A percentile compares a stretch with the other conserved stretches of the same genome.
Evolutionary conservation across 2,888 invertebrate genomes (phyloP).

Genomic region (Toxonevra muliebris): DNA sequence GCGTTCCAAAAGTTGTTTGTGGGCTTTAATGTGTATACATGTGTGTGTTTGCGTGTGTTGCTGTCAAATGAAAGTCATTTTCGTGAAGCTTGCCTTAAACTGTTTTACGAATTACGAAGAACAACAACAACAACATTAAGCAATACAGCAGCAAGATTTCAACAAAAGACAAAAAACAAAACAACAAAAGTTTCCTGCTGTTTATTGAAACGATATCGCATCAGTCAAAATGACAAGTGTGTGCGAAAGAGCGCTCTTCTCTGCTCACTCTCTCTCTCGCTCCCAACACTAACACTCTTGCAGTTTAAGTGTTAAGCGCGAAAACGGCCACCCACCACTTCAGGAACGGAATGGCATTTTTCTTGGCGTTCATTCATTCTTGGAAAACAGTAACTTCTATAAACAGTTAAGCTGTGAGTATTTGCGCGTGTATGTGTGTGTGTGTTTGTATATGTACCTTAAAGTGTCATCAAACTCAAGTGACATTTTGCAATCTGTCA

Average conservation of each 20-base stretch:
- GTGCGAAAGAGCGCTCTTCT: not conserved
- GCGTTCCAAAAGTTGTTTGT: not conserved
- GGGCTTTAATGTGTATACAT: not conserved
- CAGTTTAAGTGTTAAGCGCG: too few relatives aligned
- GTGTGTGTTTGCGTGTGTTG: not conserved
- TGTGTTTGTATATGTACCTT: too few relatives aligned
- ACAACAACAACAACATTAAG: conserved; percentile 14
- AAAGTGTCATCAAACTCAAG: conserved; percentile 34
- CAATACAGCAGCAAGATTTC: not conserved
- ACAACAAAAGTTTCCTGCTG: conserved; percentile 35
- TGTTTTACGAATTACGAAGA: not conserved
- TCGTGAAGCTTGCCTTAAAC: conserved; percentile 13
- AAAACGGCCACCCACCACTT: conserved; percentile 4
- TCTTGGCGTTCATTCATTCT: conserved; percentile 1
- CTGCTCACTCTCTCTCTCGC: too few relatives aligned
- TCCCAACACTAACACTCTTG: not conserved
- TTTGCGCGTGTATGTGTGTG: not conserved
- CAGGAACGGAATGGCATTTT: not conserved
- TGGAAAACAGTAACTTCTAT: not conserved
- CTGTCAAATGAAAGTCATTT: conserved; percentile 45
- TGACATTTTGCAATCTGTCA: conserved; percentile 37
- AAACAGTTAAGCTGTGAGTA: not conserved
- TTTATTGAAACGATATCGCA: conserved; percentile 41
- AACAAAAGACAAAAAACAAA: not conserved
- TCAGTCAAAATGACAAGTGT: conserved; percentile 41